Evolutionary conservation across 2,797 vertebrate genomes (phyloP).

Genomic region (Bryconaethiops microstoma): DNA sequence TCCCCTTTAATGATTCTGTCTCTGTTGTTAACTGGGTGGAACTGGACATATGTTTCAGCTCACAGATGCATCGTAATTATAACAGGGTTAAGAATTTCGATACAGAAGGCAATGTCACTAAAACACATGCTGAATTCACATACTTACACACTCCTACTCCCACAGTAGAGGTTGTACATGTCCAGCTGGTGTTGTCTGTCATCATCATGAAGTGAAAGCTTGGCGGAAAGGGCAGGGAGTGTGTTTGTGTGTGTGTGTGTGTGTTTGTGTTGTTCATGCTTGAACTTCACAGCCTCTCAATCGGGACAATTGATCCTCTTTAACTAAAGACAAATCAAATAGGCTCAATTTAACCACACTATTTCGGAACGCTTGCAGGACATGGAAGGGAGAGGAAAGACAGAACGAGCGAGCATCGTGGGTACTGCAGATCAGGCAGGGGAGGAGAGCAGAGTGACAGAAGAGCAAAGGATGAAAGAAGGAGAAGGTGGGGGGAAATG

Average conservation of each 20-base stretch:
- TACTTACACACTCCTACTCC: background rate
- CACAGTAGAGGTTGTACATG: constrained; percentile 16
- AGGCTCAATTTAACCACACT: constrained; percentile 20
- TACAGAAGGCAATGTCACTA: constrained; percentile 4
- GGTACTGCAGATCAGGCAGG: constrained; percentile 24
- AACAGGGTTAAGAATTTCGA: constrained; percentile 33
- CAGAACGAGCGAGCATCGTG: background rate
- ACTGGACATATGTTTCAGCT: background rate
- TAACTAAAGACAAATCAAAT: constrained; percentile 36
- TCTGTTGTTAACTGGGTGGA: background rate
- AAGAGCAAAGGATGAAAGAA: constrained; percentile 23
- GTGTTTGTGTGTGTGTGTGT: background rate
- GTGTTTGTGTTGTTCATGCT: constrained; percentile 2
- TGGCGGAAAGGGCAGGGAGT: background rate
- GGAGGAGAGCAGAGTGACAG: constrained; percentile 10
- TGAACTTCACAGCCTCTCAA: constrained; percentile 12
- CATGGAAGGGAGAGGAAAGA: background rate
- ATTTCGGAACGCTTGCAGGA: constrained; percentile 14
- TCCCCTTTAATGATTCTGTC: too few species aligned
- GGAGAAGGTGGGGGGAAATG: constrained; percentile 2
- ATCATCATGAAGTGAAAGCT: constrained; percentile 42
- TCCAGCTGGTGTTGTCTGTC: constrained; percentile 34
- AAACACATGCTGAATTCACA: constrained; percentile 14
- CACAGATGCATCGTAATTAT: background rate
- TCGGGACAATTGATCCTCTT: constrained; percentile 34